Conservation (phyloP, 2,113 vertebrate genomes). For the Rhinolophus ferrumequinum region DNA sequence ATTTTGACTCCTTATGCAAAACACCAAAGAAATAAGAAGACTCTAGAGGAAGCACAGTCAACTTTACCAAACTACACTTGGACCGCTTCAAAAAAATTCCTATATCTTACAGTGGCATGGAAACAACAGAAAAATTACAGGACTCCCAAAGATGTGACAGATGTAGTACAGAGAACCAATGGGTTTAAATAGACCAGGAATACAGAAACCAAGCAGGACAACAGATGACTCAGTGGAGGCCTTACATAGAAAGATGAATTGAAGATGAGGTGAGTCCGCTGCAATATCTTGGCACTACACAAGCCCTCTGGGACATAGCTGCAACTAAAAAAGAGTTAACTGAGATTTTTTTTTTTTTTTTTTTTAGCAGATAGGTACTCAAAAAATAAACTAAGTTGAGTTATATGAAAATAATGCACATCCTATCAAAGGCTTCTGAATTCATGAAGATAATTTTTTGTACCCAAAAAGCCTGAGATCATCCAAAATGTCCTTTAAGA, state of each 20-base stretch:
- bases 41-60: not conserved
- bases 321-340: not conserved
- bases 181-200: not conserved
- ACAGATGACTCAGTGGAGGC: not conserved
- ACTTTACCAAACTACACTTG: not conserved
- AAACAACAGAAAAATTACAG: not conserved
- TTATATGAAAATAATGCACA: not conserved
- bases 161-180: not conserved
- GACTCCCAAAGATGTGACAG: not conserved
- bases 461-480: not conserved
- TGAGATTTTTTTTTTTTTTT: not conserved
- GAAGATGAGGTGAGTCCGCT: not conserved
- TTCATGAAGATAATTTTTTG: slow-evolving; percentile 1
- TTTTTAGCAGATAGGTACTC: not conserved
- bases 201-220: not conserved
- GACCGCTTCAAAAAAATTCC: not conserved
- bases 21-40: not conserved
- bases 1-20: not conserved
- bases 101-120: not conserved
- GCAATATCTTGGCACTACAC: not conserved
- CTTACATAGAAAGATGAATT: not conserved
- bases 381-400: not conserved
- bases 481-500: not conserved
- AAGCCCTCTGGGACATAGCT: not conserved
- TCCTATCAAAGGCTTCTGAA: not conserved